A percentile compares a stretch with the other conserved stretches of the same genome.
These are phyloP conservation scores for Orientallactaga sibirica DNA, from an alignment of 2,797 vertebrate species.

Conservation along the genomic window DNA sequence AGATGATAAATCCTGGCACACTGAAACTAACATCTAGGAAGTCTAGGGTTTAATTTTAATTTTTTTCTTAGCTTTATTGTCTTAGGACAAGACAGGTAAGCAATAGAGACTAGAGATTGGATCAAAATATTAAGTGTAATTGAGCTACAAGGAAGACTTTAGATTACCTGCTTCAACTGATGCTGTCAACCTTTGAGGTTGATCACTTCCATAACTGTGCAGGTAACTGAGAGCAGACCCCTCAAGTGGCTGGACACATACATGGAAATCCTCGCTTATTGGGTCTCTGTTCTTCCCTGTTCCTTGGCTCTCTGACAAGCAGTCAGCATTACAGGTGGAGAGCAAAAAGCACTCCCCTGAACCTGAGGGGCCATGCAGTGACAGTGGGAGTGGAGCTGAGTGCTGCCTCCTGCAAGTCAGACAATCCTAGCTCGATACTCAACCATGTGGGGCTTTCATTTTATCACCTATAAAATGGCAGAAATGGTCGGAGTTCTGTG, in stretches of 20 bases:
- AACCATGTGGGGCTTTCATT: not conserved
- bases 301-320: not conserved
- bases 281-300: not conserved
- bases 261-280: not conserved
- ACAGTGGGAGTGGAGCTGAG: accelerated
- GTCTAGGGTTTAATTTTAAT: not conserved
- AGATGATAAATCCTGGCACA: not conserved
- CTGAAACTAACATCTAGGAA: not conserved
- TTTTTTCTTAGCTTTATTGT: not conserved
- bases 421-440: not conserved
- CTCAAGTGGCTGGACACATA: not conserved
- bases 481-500: not conserved
- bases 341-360: accelerated
- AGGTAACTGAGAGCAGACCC: not conserved
- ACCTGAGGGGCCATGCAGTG: accelerated
- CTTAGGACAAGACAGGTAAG: not conserved
- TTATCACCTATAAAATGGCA: not conserved
- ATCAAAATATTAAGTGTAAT: not conserved
- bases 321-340: not conserved
- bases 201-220: not conserved
- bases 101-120: not conserved
- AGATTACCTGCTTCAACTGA: accelerated
- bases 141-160: not conserved
- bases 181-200: accelerated
- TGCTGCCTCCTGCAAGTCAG: too few species aligned